Base-by-base conservation (phyloP, 2,797 vertebrate genomes). In the Uromys caudimaculatus region DNA sequence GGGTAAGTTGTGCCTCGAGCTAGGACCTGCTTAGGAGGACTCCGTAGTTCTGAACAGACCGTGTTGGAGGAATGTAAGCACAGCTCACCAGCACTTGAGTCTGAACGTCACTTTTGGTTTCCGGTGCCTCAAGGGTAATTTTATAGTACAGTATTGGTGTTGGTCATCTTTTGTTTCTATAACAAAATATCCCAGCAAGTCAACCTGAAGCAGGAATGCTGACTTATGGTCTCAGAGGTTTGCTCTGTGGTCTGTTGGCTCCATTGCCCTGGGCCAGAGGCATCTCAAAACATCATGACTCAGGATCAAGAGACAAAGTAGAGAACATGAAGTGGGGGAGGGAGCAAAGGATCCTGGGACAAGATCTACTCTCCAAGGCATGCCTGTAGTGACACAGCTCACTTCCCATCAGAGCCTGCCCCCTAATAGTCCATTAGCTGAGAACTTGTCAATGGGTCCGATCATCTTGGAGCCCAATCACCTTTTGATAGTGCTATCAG, bases 21-120 rank as follows among this genome's bases (percentile, higher is more conserved):
- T 35, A 58, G 52, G 62, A 7, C 17, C 50, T 2, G 41, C 24
- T 29, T 1, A 14, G 47, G 32, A 32, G 77, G 38, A 35, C 7
- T 54, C 11, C 14, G 9, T 12, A 58, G 11, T 29, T 8, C 5
- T 24, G 1, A 17, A 19, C 0, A 13, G 23, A n/a, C 23, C 21
- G 9, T 12, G 71, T 7, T 1, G 1, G 41, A 29, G 2, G 29
- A 54, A 29, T 7, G 1, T 82, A 29, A 19, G 4, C 0, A 6
- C 0, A 7, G 21, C 3, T 1, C n/a, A 17, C 11, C 60, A 38
- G 60, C 1, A 9, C 24, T 86, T 23, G 38, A 23, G 27, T 44
- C 56, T 19, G n/a, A 29, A 5, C 0, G 7, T 44, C 35, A 50
- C 56, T 73, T 87, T 56, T 21, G 60, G 50, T n/a, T 71, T 62